Conservation (phyloP, 1,140 invertebrate genomes). For the Aphis gossypii region DNA sequence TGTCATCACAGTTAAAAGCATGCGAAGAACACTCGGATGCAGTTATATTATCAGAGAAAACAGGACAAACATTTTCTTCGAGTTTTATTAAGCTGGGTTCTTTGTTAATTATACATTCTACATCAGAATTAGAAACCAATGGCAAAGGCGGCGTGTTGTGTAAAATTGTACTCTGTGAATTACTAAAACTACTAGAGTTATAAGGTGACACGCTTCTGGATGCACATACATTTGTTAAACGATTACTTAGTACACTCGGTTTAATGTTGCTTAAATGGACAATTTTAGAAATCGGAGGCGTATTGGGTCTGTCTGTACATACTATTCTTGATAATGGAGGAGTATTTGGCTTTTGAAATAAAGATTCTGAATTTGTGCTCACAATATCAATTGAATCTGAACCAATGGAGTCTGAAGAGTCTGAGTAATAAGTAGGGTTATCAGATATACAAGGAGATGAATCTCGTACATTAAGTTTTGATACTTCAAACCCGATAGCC, state of each 20-base stretch:
- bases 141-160: slow-evolving; percentile 46
- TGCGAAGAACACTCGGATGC: slow-evolving; percentile 58
- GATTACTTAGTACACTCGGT: slow-evolving; percentile 8
- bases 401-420: slow-evolving; percentile 37
- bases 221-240: slow-evolving; percentile 38
- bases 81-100: slow-evolving; percentile 52
- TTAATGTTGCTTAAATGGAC: slow-evolving; percentile 46
- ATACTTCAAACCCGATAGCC: slow-evolving; percentile 31
- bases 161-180: slow-evolving; percentile 55
- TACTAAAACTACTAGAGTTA: slow-evolving; percentile 56
- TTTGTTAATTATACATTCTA: slow-evolving; percentile 54
- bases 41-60: slow-evolving; percentile 56
- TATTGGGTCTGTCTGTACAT: neutral
- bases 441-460: slow-evolving; percentile 44
- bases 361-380: slow-evolving; percentile 40
- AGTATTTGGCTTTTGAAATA: neutral
- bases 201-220: slow-evolving; percentile 53
- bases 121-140: slow-evolving; percentile 43
- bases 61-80: slow-evolving; percentile 53
- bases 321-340: slow-evolving; percentile 49
- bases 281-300: slow-evolving; percentile 47
- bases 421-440: slow-evolving; percentile 45
- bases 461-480: slow-evolving; percentile 40
- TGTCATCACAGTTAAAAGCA: slow-evolving; percentile 55
- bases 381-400: slow-evolving; percentile 44